Percentiles rank a stretch among this genome's conserved stretches.
Conservation (phyloP, 2,113 vertebrate genomes). For the Brachyhypopomus occidentalis region DNA sequence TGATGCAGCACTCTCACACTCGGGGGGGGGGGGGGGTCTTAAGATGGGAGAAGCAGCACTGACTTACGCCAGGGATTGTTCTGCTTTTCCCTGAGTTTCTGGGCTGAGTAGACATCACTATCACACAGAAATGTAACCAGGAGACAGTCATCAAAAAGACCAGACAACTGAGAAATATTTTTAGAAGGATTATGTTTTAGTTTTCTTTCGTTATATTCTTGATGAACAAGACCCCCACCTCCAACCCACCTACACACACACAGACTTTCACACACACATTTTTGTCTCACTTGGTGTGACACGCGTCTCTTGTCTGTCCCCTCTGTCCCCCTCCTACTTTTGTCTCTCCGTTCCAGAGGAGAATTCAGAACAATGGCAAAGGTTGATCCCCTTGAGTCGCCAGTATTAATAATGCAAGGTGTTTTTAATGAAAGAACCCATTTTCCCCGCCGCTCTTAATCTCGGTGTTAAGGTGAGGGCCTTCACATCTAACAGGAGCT, state of each 20-base stretch:
- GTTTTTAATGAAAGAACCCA: conserved; percentile 63
- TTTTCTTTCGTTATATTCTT: background rate
- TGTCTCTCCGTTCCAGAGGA: conserved; percentile 23
- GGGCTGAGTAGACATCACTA: too few relatives aligned
- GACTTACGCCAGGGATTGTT: background rate
- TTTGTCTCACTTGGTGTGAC: conserved; percentile 4
- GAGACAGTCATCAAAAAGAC: background rate
- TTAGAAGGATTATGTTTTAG: background rate
- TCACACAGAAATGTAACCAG: too few relatives aligned
- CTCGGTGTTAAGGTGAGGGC: conserved; percentile 56
- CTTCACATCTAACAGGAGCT: conserved; percentile 86
- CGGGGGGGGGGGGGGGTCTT: conserved; percentile 9
- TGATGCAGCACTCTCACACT: conserved; percentile 58
- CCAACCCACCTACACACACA: conserved; percentile 11
- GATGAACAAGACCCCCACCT: background rate
- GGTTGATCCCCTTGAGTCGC: conserved; percentile 39
- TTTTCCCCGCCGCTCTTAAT: conserved; percentile 54
- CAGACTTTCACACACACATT: conserved; percentile 12
- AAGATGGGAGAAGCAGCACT: background rate
- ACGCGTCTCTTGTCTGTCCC: conserved; percentile 4
- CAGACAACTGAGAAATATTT: conserved; percentile 4
- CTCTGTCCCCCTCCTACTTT: background rate
- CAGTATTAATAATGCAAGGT: conserved; percentile 63
- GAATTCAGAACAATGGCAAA: conserved; percentile 27
- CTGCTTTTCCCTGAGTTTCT: too few relatives aligned